These are phyloP conservation scores for Buceros bicornis DNA, from an alignment of 2,797 vertebrate genomes.

Conservation along the genomic window DNA sequence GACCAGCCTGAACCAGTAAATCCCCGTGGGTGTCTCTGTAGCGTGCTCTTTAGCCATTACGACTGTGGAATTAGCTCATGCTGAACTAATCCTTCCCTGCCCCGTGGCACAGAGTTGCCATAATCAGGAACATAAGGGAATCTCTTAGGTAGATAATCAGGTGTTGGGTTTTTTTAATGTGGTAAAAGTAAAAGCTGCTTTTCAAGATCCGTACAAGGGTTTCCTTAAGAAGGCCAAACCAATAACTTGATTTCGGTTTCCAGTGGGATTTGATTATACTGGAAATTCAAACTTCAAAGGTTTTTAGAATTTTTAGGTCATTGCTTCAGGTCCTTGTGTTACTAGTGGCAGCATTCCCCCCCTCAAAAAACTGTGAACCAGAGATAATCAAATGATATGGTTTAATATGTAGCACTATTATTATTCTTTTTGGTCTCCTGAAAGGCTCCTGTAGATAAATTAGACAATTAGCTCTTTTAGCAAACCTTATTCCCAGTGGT, in stretches of 20 bases:
- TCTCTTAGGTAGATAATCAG: neutral
- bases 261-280: neutral
- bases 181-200: neutral
- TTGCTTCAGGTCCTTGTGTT: neutral
- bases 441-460: neutral
- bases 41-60: neutral
- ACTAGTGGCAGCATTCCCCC: neutral
- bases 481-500: neutral
- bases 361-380: neutral
- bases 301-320: neutral
- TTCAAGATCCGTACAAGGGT: neutral
- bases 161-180: neutral
- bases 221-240: neutral
- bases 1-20: neutral
- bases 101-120: neutral
- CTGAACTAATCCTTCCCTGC: neutral
- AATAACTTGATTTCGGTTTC: neutral
- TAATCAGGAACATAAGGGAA: neutral
- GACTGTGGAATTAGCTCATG: neutral
- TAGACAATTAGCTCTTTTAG: neutral
- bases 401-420: neutral
- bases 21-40: neutral
- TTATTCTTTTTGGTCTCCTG: neutral
- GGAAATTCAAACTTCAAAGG: neutral
- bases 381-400: neutral